Base-by-base conservation (phyloP, 2,113 vertebrate species). In the Ornithorhynchus anatinus region DNA sequence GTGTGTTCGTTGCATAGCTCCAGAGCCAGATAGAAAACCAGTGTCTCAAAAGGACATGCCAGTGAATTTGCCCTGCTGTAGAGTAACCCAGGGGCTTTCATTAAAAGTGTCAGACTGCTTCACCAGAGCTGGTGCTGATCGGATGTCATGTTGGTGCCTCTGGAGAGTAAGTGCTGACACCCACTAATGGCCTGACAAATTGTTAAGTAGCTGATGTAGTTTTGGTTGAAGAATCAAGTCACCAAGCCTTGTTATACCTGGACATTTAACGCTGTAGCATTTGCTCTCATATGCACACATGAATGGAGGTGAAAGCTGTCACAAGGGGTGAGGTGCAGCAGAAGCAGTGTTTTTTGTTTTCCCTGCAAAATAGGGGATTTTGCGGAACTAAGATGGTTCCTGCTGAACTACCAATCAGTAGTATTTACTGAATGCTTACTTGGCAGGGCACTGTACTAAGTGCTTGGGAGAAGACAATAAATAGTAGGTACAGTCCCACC, bases 121-220 rank as follows among this genome's bases (percentile, higher is more conserved):
- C 56, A 61, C 77, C 17, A 2, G 12, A 79, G 80, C 47, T 6
- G 25, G 23, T 6, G 43, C 72, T 72, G 77, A 83, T 29, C 54
- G 69, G 25, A 4, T 69, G 72, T 79, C 77, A 72, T 3, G 16
- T 14, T 17, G 47, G 36, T 14, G 37, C 47, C 75, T 50, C 75
- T 17, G 23, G 71, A 63, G 75, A 31, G 39, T 27, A 38, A 15
- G 35, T 1, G 2, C 56, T 81, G 80, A 79, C 56, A 72, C 82
- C 72, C 80, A 54, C 80, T 79, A 83, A 83, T 69, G 36, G 75
- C 83, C 62, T 85, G 77, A 75, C 36, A 76, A 65, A 57, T 0
- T 3, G 80, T 67, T 81, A 85, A 77, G 62, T 81, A 57, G 75
- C 72, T 69, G 66, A 40, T 68, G 23, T 19, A 7, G 62, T 47